A percentile compares a stretch with the other conserved stretches of the same genome.
These are phyloP conservation scores for Dasysyrphus albostriatus DNA, from an alignment of 2,888 invertebrate species.

Conservation along the genomic window DNA sequence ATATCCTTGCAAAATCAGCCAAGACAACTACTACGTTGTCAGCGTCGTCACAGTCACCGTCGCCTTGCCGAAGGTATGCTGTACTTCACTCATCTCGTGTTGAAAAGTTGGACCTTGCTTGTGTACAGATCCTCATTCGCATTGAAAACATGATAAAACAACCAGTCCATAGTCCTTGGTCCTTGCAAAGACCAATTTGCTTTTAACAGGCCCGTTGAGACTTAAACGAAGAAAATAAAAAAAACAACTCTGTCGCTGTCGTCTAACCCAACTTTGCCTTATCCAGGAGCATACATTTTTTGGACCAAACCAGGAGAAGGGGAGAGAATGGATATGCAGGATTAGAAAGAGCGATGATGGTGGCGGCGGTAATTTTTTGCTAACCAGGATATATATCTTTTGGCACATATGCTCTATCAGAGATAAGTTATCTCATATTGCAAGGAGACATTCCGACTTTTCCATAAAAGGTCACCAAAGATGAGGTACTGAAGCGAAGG, in stretches of 20 bases:
- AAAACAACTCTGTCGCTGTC: slow-evolving; percentile 37
- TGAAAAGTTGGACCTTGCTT: slow-evolving; percentile 48
- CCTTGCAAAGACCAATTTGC: slow-evolving; percentile 69
- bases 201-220: slow-evolving; percentile 69
- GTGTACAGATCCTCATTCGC: slow-evolving; percentile 52
- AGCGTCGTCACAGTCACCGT: slow-evolving; percentile 5
- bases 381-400: slow-evolving; percentile 52
- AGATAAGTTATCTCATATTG: slow-evolving; percentile 67
- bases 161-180: slow-evolving; percentile 10
- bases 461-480: slow-evolving; percentile 42
- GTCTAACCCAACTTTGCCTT: slow-evolving; percentile 48
- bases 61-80: no score
- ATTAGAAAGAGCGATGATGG: slow-evolving; percentile 38
- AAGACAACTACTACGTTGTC: slow-evolving; percentile 13
- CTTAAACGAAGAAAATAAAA: slow-evolving; percentile 30
- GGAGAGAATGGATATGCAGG: neutral
- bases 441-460: slow-evolving; percentile 43
- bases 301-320: neutral
- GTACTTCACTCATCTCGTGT: slow-evolving; percentile 39
- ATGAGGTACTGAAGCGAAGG: slow-evolving; percentile 39
- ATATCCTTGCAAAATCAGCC: slow-evolving; percentile 51
- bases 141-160: slow-evolving; percentile 66
- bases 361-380: slow-evolving; percentile 3
- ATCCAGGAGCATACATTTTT: slow-evolving; percentile 46
- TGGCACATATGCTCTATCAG: slow-evolving; percentile 57